These are phyloP conservation scores for Scaeva pyrastri DNA, from an alignment of 2,888 invertebrate species.

Conservation along the genomic window DNA sequence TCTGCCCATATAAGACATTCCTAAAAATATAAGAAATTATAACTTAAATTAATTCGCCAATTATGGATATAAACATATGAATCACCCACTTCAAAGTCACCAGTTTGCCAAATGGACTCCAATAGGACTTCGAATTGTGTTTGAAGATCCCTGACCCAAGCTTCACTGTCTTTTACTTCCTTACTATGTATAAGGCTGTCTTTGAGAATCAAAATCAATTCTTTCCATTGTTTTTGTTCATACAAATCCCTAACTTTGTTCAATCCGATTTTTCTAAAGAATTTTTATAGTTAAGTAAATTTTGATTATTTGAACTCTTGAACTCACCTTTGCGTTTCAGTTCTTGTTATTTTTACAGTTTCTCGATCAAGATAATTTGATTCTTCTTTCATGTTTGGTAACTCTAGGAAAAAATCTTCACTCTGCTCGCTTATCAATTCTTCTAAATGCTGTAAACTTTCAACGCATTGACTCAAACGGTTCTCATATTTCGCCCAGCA, in stretches of 20 bases:
- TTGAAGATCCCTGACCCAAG: conserved; percentile 77
- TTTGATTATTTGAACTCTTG: not conserved
- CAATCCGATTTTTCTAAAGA: conserved; percentile 85
- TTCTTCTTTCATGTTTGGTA: conserved; percentile 85
- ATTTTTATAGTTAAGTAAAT: no score
- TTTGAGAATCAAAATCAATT: conserved; percentile 88
- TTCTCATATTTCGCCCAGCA: conserved; percentile 85
- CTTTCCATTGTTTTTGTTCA: conserved; percentile 87
- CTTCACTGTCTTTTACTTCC: conserved; percentile 78
- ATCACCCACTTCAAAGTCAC: conserved; percentile 84
- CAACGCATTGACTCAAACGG: conserved; percentile 85
- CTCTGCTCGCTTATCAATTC: conserved; percentile 77
- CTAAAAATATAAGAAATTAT: conserved; percentile 45
- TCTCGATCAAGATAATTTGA: conserved; percentile 84
- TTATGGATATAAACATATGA: not conserved
- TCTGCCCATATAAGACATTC: conserved; percentile 92
- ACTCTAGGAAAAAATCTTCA: conserved; percentile 81
- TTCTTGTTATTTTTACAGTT: conserved; percentile 84
- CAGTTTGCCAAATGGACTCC: conserved; percentile 88
- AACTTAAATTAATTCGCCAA: not conserved
- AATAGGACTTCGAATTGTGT: conserved; percentile 85
- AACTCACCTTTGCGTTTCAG: conserved; percentile 85
- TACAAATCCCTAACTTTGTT: conserved; percentile 88
- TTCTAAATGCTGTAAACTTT: conserved; percentile 79
- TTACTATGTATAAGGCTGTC: conserved; percentile 83